Base-by-base conservation (phyloP, 30 jellyfish, hydroid and myxozoan genomes). In the Aurelia coerulea region DNA sequence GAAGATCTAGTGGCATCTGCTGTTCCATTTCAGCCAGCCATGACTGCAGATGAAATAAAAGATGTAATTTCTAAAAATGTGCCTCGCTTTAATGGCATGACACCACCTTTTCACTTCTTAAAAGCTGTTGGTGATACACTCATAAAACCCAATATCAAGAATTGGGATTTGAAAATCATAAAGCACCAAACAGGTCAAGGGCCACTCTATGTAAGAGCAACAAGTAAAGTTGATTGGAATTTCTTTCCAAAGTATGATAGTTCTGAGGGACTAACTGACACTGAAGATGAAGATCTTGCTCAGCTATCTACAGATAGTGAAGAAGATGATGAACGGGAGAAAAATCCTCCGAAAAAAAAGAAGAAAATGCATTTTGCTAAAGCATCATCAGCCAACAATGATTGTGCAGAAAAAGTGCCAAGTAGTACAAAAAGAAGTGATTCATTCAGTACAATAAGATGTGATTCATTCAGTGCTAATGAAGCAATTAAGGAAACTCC, bases 121-220 rank as follows among this genome's bases (percentile, higher is more conserved):
- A 65, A 65, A 65, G 76, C 76, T 14, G 76, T 65, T 65, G 76
- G 76, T 29, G 42, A 65, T 14, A 65, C 50, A 23, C 76, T 65
- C 42, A 65, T 65, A 14, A 65, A 65, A 65, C 76, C 76, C 2
- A 29, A 33, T 7, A 65, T 65, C 42, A 65, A 65, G 42, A 29
- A 65, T 11, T 65, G 76, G 50, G 76, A 65, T 29, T 29, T 65
- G 42, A 23, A 65, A 29, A 29, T 65, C 15, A 65, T 65, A 12
- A 65, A 65, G 32, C 50, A 65, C 8, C 76, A 65, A 65, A 65
- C 76, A 14, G 76, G 42, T 29, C 76, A 65, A 65, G 76, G 76
- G 34, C 42, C 76, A 65, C 42, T 65, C 3, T 65, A 65, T 65
- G 76, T 65, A 2, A 18, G 76, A 65, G 76, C 76, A 17, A 65